A percentile compares a stretch with the other conserved stretches of the same genome.
phyloP scores from a whole-genome alignment of 92 coral and sea anemone species.

The Pocillopora grandis region DNA sequence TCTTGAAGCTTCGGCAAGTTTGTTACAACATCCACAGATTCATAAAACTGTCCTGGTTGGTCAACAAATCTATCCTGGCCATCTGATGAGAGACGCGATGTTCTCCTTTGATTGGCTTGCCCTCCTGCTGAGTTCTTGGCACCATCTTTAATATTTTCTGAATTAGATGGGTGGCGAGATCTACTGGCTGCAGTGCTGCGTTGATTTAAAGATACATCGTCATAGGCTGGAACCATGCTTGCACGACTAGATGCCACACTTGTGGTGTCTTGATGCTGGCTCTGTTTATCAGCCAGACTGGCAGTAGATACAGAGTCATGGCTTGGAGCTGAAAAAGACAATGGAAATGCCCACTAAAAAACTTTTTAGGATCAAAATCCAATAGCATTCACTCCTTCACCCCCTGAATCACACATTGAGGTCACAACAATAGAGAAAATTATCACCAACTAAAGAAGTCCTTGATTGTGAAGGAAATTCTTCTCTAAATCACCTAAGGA shows the following conservation, averaged over 20 bases:
- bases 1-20: slow-evolving; percentile 7
- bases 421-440: too few species aligned
- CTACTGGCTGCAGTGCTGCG: slow-evolving; percentile 53
- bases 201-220: slow-evolving; percentile 70
- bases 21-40: slow-evolving; percentile 39
- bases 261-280: slow-evolving; percentile 50
- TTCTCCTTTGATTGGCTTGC: neutral
- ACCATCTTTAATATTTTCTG: slow-evolving; percentile 8
- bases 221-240: slow-evolving; percentile 71
- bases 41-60: slow-evolving; percentile 38
- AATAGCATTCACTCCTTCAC: too few species aligned
- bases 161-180: neutral
- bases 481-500: too few species aligned
- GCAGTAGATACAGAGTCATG: slow-evolving; percentile 18
- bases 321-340: slow-evolving; percentile 50
- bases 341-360: too few species aligned
- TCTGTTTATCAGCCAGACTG: slow-evolving; percentile 37
- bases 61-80: slow-evolving; percentile 29
- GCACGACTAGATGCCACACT: slow-evolving; percentile 78
- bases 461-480: too few species aligned
- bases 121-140: neutral
- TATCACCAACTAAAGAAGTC: too few species aligned
- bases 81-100: slow-evolving; percentile 10
- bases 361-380: too few species aligned
- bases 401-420: too few species aligned